Conservation (phyloP, 2,888 invertebrate species). For the Nezara viridula region DNA sequence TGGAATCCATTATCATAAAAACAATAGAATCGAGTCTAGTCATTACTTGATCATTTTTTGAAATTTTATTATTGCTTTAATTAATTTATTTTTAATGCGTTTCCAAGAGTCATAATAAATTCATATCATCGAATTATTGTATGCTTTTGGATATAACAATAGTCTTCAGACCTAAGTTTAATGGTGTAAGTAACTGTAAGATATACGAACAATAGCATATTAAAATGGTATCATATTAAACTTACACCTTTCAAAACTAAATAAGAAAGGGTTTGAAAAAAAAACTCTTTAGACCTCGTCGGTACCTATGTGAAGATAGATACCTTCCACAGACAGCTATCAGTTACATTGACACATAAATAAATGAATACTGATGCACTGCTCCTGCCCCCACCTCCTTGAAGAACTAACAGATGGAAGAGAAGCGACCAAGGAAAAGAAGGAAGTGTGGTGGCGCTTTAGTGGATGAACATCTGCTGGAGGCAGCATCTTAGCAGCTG, state of each 20-base stretch:
- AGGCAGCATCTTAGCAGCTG: constrained; percentile 30
- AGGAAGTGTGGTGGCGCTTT: constrained; percentile 5
- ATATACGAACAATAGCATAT: neutral
- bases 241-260: neutral
- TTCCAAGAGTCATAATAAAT: too few relatives aligned
- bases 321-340: neutral
- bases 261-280: neutral
- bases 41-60: too few relatives aligned
- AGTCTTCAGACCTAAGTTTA: too few relatives aligned
- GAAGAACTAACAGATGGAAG: constrained; percentile 34
- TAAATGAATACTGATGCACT: neutral
- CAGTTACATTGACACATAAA: constrained; percentile 14
- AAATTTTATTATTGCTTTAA: too few relatives aligned
- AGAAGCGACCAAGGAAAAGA: neutral
- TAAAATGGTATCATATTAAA: neutral
- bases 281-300: too few relatives aligned
- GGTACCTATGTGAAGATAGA: neutral
- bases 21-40: too few relatives aligned
- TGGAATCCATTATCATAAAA: too few relatives aligned
- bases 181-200: too few relatives aligned
- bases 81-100: too few relatives aligned
- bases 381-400: neutral
- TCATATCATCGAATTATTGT: too few relatives aligned
- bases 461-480: constrained; percentile 6
- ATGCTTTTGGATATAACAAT: too few relatives aligned